Percentiles rank a stretch among this genome's conserved stretches.
Conservation (phyloP, 2,113 vertebrate species). For the Crotalus horridus region DNA sequence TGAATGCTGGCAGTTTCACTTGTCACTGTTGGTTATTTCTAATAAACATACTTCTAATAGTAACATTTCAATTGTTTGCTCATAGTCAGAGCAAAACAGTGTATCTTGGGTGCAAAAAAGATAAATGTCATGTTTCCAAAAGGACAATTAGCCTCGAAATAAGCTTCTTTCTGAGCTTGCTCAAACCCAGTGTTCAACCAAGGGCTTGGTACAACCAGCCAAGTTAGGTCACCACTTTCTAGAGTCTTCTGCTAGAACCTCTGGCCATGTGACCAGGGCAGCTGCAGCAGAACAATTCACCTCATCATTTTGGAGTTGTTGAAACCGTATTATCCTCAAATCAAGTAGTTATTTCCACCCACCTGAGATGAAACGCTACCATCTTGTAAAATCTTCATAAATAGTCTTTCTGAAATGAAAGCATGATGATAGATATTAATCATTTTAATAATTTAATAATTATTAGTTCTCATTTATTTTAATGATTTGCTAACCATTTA, state of each 20-base stretch:
- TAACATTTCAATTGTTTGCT: neutral
- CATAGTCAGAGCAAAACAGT: neutral
- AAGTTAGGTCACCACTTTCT: neutral
- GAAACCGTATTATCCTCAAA: neutral
- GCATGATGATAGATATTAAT: neutral
- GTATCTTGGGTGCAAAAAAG: neutral
- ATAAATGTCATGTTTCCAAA: neutral
- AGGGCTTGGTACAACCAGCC: neutral
- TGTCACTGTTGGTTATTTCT: neutral
- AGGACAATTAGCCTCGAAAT: neutral
- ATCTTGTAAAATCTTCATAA: neutral
- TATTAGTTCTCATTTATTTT: neutral
- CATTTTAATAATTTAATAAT: neutral
- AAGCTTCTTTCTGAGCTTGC: neutral
- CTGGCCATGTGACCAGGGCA: neutral
- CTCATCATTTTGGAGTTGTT: neutral
- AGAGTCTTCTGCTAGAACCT: neutral
- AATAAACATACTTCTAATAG: neutral
- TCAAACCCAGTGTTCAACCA: neutral
- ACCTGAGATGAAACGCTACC: neutral
- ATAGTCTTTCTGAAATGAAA: neutral
- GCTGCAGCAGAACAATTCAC: neutral
- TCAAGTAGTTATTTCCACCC: neutral
- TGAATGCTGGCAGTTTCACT: neutral
- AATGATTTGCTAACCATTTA: neutral